A percentile compares a stretch with the other conserved stretches of the same genome.
phyloP scores from a whole-genome alignment of 2,797 vertebrate species.

The Schizothorax lantsangensis region DNA sequence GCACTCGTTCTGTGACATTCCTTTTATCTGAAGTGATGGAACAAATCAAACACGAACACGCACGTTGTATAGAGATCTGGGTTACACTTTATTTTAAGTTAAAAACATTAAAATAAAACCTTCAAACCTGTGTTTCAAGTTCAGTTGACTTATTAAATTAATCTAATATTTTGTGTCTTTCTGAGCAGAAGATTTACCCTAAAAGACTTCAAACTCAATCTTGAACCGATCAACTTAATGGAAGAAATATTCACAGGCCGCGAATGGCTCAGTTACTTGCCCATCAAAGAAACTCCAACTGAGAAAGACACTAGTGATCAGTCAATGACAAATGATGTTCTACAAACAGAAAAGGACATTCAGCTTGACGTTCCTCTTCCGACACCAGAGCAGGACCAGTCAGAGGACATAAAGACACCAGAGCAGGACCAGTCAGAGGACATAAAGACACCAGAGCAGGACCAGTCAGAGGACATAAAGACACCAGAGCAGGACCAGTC shows the following conservation, averaged over 20 bases:
- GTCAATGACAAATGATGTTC: constrained; percentile 8
- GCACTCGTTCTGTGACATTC: constrained; percentile 46
- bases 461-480: too few species aligned
- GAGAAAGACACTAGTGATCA: constrained; percentile 1
- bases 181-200: constrained; percentile 57
- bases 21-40: constrained; percentile 12
- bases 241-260: constrained; percentile 60
- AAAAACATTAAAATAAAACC: too few species aligned
- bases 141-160: not conserved
- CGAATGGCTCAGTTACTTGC: constrained; percentile 59
- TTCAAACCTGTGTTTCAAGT: not conserved
- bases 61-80: not conserved
- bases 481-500: not conserved
- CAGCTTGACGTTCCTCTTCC: not conserved
- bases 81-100: not conserved
- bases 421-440: too few species aligned
- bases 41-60: not conserved
- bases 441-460: too few species aligned
- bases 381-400: constrained; percentile 6
- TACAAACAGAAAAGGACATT: not conserved
- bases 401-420: constrained; percentile 18
- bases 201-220: constrained; percentile 52
- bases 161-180: constrained; percentile 20
- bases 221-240: constrained; percentile 58
- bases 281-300: constrained; percentile 17